Evolutionary conservation across 2,888 invertebrate genomes (phyloP).

Genomic region (Eilema depressum): DNA sequence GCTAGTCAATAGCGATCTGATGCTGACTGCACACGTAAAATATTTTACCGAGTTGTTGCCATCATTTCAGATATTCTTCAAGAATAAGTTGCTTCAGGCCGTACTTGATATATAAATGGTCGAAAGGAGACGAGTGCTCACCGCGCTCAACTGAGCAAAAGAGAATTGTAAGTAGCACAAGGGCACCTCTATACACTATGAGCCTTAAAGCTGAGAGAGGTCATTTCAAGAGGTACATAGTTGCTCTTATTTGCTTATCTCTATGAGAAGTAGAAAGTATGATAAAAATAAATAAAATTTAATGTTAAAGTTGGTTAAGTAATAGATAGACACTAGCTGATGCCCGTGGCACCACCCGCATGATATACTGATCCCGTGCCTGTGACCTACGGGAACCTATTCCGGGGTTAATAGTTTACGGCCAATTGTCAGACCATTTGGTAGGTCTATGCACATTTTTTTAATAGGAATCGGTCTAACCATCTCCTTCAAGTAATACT

Average conservation of each 20-base stretch:
- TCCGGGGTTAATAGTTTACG: too few species aligned
- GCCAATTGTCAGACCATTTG: too few species aligned
- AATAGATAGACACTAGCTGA: neutral
- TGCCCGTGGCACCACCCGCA: too few species aligned
- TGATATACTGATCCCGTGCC: too few species aligned
- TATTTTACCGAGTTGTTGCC: neutral
- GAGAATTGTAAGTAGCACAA: conserved; percentile 44
- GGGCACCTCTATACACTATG: conserved; percentile 16
- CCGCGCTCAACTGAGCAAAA: conserved; percentile 46
- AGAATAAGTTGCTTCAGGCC: conserved; percentile 23
- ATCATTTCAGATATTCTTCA: conserved; percentile 1
- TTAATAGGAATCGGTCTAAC: too few species aligned
- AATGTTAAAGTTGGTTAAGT: too few species aligned
- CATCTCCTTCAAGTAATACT: too few species aligned
- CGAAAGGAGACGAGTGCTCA: conserved; percentile 35
- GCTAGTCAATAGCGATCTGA: too few species aligned
- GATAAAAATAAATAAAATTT: neutral
- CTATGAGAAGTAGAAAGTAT: too few species aligned
- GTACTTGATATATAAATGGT: conserved; percentile 23
- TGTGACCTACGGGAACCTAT: too few species aligned
- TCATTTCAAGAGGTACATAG: neutral
- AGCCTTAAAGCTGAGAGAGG: conserved; percentile 6
- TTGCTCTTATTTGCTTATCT: neutral
- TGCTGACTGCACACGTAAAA: neutral
- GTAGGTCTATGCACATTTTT: too few species aligned